Conservation (phyloP, 1,140 invertebrate genomes). For the Bombus superbus region DNA sequence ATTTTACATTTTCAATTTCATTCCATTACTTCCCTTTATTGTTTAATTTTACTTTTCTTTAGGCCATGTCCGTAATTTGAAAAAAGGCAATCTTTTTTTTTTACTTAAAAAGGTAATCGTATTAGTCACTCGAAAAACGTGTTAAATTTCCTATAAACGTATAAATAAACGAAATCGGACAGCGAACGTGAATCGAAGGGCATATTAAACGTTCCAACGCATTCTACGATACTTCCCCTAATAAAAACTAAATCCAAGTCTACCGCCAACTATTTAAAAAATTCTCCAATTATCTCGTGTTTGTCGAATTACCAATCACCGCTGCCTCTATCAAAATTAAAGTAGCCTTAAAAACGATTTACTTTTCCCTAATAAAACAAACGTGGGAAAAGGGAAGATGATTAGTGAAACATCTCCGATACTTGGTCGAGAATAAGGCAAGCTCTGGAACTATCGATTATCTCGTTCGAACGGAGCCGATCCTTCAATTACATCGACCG, state of each 20-base stretch:
- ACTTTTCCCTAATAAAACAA: neutral
- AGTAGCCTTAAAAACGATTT: neutral
- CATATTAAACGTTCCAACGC: no score
- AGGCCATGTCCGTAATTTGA: no score
- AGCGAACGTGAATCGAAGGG: no score
- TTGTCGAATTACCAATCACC: no score
- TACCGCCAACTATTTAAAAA: no score
- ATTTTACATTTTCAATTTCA: neutral
- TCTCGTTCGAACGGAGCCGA: neutral
- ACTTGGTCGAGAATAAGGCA: neutral
- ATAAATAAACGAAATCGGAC: no score
- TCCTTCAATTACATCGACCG: conserved; percentile 17
- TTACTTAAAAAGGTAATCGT: no score
- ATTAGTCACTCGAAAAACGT: neutral
- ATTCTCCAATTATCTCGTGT: no score
- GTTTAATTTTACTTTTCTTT: neutral
- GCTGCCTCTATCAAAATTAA: neutral
- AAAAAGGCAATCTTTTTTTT: no score
- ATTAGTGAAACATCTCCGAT: neutral
- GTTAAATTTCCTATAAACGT: neutral
- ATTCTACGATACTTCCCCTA: no score
- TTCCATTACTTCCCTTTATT: neutral
- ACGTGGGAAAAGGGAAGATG: neutral
- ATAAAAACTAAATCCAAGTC: no score
- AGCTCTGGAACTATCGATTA: conserved; percentile 14